Evolutionary conservation across 2,888 invertebrate genomes (phyloP), one percentile per base, ranked within the genome.

Genomic region (Coenonympha glycerion): DNA sequence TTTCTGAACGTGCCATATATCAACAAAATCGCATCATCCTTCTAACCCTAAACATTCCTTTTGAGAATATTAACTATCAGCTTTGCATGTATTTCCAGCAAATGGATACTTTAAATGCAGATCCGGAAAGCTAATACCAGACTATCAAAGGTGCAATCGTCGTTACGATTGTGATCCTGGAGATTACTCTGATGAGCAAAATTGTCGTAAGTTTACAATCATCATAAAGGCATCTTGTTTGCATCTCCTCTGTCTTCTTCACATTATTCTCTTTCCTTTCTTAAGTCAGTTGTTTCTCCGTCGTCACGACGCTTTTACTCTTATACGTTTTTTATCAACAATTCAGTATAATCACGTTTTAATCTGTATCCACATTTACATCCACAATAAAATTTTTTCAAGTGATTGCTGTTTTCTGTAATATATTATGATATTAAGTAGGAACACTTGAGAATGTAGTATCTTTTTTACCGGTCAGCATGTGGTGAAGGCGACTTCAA

Each of bases 181-280:
- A 53, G 94, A 95, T 86, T 88, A 90, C 71, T 91, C 92, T 30
- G 94, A 95, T 74, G 94, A 94, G 82, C 88, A 89, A 64, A 88
- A 90, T 71, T 94, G 94, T 89, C 90, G 92, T 92, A 92, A 92
- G 92, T 92, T 59, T 52, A 39, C 30, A 36, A 47, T 30, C 16
- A 31, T 40, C 28, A 26, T 41, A 47, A 41, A 42, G 48, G 48
- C 22, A 34, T 42, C 37, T 39, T 53, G 28, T 53, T 33, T 26
- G 39, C 47, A 11, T 49, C 40, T 42, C 47, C 18, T 41, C 16
- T 41, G 4, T 37, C 47, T 40, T 49, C 49, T 31, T 42, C 47
- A 37, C 40, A 39, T 49, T 41, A 3, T 34, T 44, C 42, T 11
- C 34, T 19, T 21, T 24, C 18, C 15, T 19, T 33, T 34, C 11